A percentile compares a stretch with the other conserved stretches of the same genome.
These are phyloP conservation scores for Drosophila insularis DNA, from an alignment of 1,140 invertebrate species.

Conservation along the genomic window DNA sequence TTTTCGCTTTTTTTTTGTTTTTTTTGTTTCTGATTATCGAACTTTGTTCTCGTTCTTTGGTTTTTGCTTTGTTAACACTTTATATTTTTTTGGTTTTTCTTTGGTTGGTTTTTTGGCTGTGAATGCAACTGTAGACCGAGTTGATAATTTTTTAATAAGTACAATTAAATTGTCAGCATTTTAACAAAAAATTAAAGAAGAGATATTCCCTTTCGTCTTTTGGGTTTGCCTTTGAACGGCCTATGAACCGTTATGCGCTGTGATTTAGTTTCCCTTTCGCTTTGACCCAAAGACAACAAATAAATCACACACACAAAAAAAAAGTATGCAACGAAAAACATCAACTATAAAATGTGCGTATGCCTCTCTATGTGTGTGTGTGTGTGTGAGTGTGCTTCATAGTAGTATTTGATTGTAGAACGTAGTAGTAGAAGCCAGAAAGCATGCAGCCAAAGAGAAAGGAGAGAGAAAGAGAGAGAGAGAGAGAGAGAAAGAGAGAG, in stretches of 20 bases:
- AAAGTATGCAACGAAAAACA: conserved; percentile 66
- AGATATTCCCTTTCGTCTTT: not conserved
- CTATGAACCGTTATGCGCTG: not conserved
- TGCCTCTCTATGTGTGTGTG: conserved; percentile 12
- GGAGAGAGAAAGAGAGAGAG: conserved; percentile 2
- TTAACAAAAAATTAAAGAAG: not conserved
- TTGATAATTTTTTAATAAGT: not conserved
- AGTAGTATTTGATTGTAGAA: conserved; percentile 76
- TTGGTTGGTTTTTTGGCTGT: conserved; percentile 16
- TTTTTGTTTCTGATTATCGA: conserved; percentile 16
- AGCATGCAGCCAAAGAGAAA: conserved; percentile 5
- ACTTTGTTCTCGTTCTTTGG: conserved; percentile 9
- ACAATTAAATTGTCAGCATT: no score
- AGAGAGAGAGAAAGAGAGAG: not conserved
- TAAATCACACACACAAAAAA: not conserved
- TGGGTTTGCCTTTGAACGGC: not conserved
- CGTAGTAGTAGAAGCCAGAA: conserved; percentile 64
- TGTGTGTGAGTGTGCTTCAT: conserved; percentile 37
- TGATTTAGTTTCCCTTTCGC: conserved; percentile 39
- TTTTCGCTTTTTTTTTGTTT: conserved; percentile 4
- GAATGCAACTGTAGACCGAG: conserved; percentile 15
- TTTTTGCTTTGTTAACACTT: conserved; percentile 6
- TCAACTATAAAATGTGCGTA: conserved; percentile 43
- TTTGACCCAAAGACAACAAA: conserved; percentile 40
- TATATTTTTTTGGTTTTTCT: not conserved